phyloP scores from a whole-genome alignment of 2,888 invertebrate species.

The Melinaea marsaeus region DNA sequence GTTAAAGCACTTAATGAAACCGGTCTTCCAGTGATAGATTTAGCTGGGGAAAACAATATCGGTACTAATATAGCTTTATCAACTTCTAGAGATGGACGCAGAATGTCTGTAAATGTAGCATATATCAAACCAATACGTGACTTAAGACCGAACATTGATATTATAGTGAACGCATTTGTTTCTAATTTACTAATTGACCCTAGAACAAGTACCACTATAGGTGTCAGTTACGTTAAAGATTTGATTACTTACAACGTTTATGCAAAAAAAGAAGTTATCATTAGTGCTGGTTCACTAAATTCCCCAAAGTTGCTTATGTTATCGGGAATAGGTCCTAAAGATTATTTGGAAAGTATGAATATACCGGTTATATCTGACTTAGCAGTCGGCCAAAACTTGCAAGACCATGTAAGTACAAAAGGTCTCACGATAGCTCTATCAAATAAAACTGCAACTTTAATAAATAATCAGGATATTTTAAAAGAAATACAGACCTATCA shows the following conservation, averaged over 20 bases:
- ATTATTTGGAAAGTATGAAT: slow-evolving; percentile 67
- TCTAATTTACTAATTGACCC: slow-evolving; percentile 79
- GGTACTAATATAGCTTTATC: slow-evolving; percentile 80
- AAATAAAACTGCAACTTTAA: slow-evolving; percentile 75
- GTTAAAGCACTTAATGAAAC: slow-evolving; percentile 80
- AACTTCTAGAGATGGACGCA: slow-evolving; percentile 78
- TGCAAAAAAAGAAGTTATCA: slow-evolving; percentile 80
- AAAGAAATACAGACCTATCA: slow-evolving; percentile 67
- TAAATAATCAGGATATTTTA: slow-evolving; percentile 55
- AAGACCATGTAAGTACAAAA: slow-evolving; percentile 84
- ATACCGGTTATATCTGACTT: slow-evolving; percentile 80
- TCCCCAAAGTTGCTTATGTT: slow-evolving; percentile 81
- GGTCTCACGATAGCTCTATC: slow-evolving; percentile 67
- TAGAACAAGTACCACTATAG: slow-evolving; percentile 66
- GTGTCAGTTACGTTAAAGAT: slow-evolving; percentile 58
- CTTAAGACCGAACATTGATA: slow-evolving; percentile 68
- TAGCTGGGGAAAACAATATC: slow-evolving; percentile 76
- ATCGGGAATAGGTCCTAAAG: slow-evolving; percentile 81
- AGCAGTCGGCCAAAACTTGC: slow-evolving; percentile 85
- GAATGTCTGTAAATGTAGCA: slow-evolving; percentile 80
- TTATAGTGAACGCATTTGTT: slow-evolving; percentile 74
- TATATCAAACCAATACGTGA: slow-evolving; percentile 81
- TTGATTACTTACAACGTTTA: slow-evolving; percentile 62
- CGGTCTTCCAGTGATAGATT: slow-evolving; percentile 78
- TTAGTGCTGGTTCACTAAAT: slow-evolving; percentile 79